phyloP scores from a whole-genome alignment of 2,797 vertebrate genomes.

The Sebastes steindachneri region DNA sequence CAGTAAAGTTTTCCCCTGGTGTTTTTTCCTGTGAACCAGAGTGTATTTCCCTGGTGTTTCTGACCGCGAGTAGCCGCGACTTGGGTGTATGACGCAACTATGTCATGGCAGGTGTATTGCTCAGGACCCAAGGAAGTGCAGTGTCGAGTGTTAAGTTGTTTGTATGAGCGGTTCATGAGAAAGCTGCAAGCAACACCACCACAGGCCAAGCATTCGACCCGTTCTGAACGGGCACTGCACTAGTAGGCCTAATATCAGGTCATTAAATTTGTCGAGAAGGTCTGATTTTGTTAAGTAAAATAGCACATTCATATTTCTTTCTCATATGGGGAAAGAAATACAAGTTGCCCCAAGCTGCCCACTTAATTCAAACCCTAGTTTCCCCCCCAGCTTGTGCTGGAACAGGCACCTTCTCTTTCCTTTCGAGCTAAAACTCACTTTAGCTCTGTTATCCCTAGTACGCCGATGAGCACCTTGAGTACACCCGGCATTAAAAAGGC shows the following conservation, averaged over 20 bases:
- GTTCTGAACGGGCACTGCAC: no score
- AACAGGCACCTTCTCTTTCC: neutral
- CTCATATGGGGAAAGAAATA: neutral
- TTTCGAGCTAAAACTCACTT: slow-evolving; percentile 11
- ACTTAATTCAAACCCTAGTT: neutral
- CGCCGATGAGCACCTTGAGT: slow-evolving; percentile 24
- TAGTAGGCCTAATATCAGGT: neutral
- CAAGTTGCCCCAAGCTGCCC: neutral
- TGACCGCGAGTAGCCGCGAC: no score
- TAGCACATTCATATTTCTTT: neutral
- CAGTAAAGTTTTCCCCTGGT: no score
- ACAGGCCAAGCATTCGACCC: no score
- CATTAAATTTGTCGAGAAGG: neutral
- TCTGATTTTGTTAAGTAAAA: neutral
- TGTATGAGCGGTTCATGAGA: no score
- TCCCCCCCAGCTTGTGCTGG: neutral
- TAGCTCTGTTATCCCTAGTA: slow-evolving; percentile 12
- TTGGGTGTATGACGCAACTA: no score
- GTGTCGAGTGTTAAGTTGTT: no score
- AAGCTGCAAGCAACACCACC: no score
- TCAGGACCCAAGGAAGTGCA: no score
- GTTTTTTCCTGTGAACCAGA: no score
- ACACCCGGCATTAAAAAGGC: slow-evolving; percentile 45
- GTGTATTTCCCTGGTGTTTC: no score
- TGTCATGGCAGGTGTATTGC: no score